These are phyloP conservation scores for Falco cherrug DNA, from an alignment of 2,797 vertebrate species.

Conservation along the genomic window DNA sequence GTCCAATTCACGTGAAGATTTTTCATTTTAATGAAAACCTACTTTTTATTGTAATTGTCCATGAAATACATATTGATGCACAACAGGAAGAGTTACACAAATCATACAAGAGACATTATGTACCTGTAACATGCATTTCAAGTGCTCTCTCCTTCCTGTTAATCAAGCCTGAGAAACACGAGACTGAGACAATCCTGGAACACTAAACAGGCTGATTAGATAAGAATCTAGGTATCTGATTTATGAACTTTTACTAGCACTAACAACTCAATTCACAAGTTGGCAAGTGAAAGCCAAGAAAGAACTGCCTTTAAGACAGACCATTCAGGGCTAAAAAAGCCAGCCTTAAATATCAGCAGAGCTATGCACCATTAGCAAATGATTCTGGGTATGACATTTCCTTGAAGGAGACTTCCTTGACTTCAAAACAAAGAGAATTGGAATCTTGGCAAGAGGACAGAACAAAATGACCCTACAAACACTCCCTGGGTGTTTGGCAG, in stretches of 20 bases:
- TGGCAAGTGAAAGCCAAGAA: neutral
- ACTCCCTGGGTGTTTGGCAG: neutral
- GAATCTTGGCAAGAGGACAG: neutral
- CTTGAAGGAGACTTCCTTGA: neutral
- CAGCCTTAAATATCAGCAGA: neutral
- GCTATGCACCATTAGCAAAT: neutral
- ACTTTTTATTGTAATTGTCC: neutral
- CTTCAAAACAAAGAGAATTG: neutral
- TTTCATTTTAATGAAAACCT: neutral
- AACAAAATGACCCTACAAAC: neutral
- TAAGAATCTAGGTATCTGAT: neutral
- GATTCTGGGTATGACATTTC: neutral
- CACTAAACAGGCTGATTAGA: neutral
- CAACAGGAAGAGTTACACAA: neutral
- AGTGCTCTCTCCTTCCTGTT: neutral
- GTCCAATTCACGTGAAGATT: neutral
- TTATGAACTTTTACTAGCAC: neutral
- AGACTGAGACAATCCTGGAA: neutral
- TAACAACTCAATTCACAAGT: neutral
- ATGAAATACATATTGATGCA: neutral
- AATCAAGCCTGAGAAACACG: neutral
- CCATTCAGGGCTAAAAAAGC: neutral
- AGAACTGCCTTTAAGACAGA: neutral
- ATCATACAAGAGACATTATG: neutral
- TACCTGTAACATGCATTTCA: neutral